Evolutionary conservation across 2,797 vertebrate species (phyloP).

Genomic region (Numenius phaeopus): DNA sequence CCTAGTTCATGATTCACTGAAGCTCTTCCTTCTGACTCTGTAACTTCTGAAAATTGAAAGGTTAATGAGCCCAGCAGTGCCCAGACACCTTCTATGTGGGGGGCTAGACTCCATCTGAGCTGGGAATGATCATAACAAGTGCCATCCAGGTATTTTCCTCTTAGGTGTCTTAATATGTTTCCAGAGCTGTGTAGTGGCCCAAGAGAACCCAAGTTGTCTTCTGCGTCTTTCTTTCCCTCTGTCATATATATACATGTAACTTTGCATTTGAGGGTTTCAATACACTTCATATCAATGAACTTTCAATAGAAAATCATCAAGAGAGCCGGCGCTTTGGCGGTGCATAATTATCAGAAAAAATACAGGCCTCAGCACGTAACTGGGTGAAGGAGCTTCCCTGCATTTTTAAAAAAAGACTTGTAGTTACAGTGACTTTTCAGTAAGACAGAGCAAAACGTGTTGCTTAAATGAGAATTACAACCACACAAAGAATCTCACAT

Average conservation of each 20-base stretch:
- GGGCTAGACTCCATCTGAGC: neutral
- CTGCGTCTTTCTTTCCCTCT: neutral
- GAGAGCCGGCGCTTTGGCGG: neutral
- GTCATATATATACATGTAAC: neutral
- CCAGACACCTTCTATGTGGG: neutral
- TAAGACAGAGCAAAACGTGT: neutral
- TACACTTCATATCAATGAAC: neutral
- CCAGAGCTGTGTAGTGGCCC: neutral
- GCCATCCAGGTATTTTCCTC: neutral
- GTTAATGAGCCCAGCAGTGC: neutral
- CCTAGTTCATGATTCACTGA: neutral
- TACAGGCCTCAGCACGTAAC: neutral
- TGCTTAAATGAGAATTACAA: neutral
- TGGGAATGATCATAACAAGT: neutral
- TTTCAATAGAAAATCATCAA: neutral
- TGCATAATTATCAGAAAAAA: neutral
- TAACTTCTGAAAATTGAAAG: neutral
- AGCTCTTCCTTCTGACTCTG: neutral
- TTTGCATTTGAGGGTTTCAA: neutral
- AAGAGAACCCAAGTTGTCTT: neutral
- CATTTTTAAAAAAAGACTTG: neutral
- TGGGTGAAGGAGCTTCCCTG: neutral
- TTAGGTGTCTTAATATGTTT: neutral
- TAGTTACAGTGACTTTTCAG: neutral
- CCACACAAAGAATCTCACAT: neutral